Evolutionary conservation across 1,140 invertebrate species (phyloP), one percentile per base, ranked within the genome.

Genomic region (Apolygus lucorum): DNA sequence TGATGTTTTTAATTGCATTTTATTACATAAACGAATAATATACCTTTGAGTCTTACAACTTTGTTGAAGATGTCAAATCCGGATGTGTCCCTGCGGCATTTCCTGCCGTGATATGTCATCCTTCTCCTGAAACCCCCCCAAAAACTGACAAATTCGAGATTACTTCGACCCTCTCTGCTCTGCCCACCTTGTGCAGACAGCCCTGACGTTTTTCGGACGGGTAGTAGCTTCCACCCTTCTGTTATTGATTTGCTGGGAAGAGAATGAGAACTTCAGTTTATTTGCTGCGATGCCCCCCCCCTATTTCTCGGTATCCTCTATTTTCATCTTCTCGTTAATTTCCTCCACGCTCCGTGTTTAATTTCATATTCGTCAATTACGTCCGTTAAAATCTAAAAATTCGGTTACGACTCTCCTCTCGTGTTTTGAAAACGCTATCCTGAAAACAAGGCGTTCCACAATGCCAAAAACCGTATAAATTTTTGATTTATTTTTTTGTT

Each of bases 211-310:
- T 59, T 59, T 8, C 54, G 22, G 22, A 59, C 8, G 22, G 54
- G 8, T 59, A 59, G 54, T 59, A 59, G 54, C 22, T 13, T 22
- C 34, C 4, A 4, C 34, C 4, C 54, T 59, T 59, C 54, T 24
- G 13, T 21, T 59, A 59, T 59, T 59, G 54, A 59, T 59, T 59
- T 24, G 54, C 4, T 59, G 8, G 22, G 8, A 21, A 13, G 54
- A 21, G n/a, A n/a, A n/a, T n/a, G n/a, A n/a, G 13, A 59, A 42
- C 34, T 14, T 59, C 54, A 59, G 54, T 59, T 59, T 59, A 59
- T 59, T 59, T 59, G 54, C 54, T 11, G 54, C 54, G 8, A 59
- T 59, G 54, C 54, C 8, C 54, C 54, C 22, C 54, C 4, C 54
- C 4, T 14, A 8, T 21, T 22, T 21, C 22, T 59, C 4, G 22